These are phyloP conservation scores for Oxystoma pomonae DNA, from an alignment of 2,888 invertebrate species.

Conservation along the genomic window DNA sequence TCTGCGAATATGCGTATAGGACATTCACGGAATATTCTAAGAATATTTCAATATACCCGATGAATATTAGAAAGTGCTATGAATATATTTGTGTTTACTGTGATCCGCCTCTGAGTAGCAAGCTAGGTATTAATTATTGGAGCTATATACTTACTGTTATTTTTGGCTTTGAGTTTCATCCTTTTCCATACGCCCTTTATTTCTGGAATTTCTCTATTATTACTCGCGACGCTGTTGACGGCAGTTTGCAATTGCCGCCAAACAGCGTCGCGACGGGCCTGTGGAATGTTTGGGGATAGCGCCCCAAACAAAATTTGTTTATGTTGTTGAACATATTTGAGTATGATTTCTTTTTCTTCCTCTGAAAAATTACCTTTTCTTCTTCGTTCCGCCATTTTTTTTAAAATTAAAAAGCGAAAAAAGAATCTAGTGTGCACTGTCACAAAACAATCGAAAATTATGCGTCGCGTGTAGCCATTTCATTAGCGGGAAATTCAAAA, in stretches of 20 bases:
- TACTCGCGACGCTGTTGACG: background rate
- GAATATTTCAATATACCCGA: too few species aligned
- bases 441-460: too few species aligned
- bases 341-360: background rate
- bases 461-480: too few species aligned
- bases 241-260: background rate
- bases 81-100: too few species aligned
- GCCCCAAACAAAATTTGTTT: background rate
- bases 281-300: background rate
- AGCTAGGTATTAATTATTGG: too few species aligned
- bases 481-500: too few species aligned
- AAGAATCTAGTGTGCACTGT: too few species aligned
- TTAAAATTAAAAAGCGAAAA: too few species aligned
- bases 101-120: too few species aligned
- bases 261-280: background rate
- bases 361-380: background rate
- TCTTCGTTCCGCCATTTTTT: background rate
- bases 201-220: background rate
- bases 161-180: background rate
- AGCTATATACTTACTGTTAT: background rate
- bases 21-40: too few species aligned
- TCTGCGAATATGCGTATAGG: too few species aligned
- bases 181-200: background rate
- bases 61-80: too few species aligned
- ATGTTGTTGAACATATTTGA: background rate